Conservation (phyloP, 2,113 vertebrate genomes). For the Pipa parva region DNA sequence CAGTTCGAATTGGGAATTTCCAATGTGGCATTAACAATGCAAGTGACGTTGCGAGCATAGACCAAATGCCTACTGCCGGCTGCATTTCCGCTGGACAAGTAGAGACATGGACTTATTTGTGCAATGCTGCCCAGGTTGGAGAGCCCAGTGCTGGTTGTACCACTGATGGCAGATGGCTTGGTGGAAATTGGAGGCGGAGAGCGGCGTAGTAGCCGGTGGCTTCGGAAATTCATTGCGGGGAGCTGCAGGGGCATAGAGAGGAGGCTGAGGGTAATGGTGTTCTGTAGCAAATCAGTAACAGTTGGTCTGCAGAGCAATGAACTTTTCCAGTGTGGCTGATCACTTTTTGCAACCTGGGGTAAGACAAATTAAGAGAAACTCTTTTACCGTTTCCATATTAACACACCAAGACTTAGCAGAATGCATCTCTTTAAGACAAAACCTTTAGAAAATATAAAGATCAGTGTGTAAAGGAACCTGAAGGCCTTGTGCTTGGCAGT, state of each 20-base stretch:
- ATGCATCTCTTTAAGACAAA: too few relatives aligned
- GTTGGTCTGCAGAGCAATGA: not conserved
- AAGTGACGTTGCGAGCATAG: constrained; percentile 45
- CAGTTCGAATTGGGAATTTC: constrained; percentile 47
- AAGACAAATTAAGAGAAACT: too few relatives aligned
- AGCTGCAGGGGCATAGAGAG: constrained; percentile 37
- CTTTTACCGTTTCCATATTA: not conserved
- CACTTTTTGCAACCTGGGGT: not conserved
- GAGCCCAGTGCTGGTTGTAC: constrained; percentile 7
- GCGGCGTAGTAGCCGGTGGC: constrained; percentile 37
- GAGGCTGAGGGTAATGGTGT: not conserved
- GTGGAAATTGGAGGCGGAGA: constrained; percentile 21
- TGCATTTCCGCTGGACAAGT: constrained; percentile 45
- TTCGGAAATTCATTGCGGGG: constrained; percentile 43
- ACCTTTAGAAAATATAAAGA: too few relatives aligned
- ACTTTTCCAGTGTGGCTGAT: not conserved
- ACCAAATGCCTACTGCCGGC: constrained; percentile 43
- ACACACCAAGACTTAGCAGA: not conserved
- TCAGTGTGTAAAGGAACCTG: constrained; percentile 3
- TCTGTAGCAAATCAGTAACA: not conserved
- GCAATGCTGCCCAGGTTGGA: constrained; percentile 41
- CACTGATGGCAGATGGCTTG: constrained; percentile 3
- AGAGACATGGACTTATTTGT: constrained; percentile 48
- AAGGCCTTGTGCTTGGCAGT: not conserved
- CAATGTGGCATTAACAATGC: constrained; percentile 46